Conservation (phyloP, 2,888 invertebrate genomes). For the Bibio marci region DNA sequence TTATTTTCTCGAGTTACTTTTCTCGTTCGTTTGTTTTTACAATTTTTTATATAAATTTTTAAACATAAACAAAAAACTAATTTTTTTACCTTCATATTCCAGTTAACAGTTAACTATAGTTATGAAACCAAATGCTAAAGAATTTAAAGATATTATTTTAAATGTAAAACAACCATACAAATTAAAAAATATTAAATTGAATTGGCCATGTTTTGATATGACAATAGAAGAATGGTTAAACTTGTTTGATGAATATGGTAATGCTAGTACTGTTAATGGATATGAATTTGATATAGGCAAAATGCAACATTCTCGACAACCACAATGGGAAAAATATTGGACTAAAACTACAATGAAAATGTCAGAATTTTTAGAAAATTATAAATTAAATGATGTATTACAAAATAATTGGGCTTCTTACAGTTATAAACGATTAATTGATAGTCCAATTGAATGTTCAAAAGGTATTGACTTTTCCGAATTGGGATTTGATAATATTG, state of each 20-base stretch:
- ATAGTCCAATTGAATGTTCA: constrained; percentile 19
- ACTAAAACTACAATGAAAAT: constrained; percentile 39
- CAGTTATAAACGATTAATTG: constrained; percentile 19
- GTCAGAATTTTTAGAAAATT: constrained; percentile 37
- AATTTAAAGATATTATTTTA: constrained; percentile 19
- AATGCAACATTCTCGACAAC: constrained; percentile 27
- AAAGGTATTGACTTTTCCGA: constrained; percentile 41
- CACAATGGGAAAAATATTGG: constrained; percentile 68
- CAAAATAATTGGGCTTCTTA: constrained; percentile 17
- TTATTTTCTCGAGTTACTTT: too few relatives aligned
- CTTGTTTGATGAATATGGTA: constrained; percentile 7
- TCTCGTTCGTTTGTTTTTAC: too few relatives aligned
- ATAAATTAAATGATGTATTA: constrained; percentile 24
- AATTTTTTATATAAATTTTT: too few relatives aligned
- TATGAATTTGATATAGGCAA: constrained; percentile 18
- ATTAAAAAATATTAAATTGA: constrained; percentile 15
- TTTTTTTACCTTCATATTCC: too few relatives aligned
- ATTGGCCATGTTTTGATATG: constrained; percentile 21
- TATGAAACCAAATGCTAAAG: background rate
- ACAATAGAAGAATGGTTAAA: constrained; percentile 20
- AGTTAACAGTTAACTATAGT: too few relatives aligned
- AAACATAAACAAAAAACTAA: too few relatives aligned
- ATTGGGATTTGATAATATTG: constrained; percentile 52
- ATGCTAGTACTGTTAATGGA: background rate
- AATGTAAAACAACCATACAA: constrained; percentile 22